These are phyloP conservation scores for Drosophila nigromelanica DNA, from an alignment of 1,140 invertebrate genomes.

Conservation along the genomic window DNA sequence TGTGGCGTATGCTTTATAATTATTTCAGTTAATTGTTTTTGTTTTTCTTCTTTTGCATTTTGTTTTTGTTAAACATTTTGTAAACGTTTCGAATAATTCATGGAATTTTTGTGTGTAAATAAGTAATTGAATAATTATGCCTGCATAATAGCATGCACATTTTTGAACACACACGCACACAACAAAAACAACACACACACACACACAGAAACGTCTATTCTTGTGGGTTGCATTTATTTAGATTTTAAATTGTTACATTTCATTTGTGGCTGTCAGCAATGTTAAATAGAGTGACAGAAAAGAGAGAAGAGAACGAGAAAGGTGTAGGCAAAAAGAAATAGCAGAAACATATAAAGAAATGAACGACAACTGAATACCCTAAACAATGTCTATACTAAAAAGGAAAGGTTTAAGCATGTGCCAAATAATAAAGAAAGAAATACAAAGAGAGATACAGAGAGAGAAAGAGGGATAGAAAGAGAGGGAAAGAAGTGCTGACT, in stretches of 20 bases:
- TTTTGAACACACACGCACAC: not conserved
- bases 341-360: not conserved
- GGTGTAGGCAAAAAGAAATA: not conserved
- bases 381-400: too few species aligned
- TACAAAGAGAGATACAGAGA: not conserved
- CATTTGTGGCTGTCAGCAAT: conserved; percentile 34
- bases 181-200: too few species aligned
- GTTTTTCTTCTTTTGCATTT: not conserved
- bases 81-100: conserved; percentile 29
- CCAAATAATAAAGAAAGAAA: too few species aligned
- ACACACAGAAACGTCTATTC: not conserved
- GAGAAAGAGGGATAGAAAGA: not conserved
- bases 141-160: conserved; percentile 10
- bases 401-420: too few species aligned
- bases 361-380: too few species aligned
- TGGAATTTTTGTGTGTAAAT: conserved; percentile 36
- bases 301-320: not conserved
- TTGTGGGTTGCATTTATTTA: conserved; percentile 21
- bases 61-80: conserved; percentile 7
- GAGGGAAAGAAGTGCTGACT: too few species aligned
- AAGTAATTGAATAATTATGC: conserved; percentile 44
- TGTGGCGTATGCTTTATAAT: conserved; percentile 29
- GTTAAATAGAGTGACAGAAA: not conserved
- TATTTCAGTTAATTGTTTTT: conserved; percentile 28
- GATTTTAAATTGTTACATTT: conserved; percentile 29